Evolutionary conservation across 2,888 invertebrate genomes (phyloP), one percentile per base, ranked within the genome.

Genomic region (Pyrochroa serraticornis): DNA sequence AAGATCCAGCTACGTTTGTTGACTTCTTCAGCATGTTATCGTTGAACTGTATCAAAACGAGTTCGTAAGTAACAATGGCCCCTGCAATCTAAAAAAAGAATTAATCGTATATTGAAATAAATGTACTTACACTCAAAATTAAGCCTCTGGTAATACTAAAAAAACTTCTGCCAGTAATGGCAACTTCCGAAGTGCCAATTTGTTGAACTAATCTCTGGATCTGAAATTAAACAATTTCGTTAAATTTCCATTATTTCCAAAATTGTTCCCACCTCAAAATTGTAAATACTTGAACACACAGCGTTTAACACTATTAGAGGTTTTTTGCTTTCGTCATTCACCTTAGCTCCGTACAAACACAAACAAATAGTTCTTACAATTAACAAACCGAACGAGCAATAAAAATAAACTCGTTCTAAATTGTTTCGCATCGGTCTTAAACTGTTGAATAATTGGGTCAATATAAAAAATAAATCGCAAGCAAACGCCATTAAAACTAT

Each of bases 401-500:
- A 70, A 42, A 73, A 75, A 48, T 75, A 75, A 3, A 71, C 35
- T 34, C 68, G 66, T 56, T 71, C 70, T 5, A 73, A 44, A 32
- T 59, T 51, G 32, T 68, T 65, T n/a, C 60, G 63, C 7, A 65
- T 64, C 62, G 60, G 52, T 31, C 83, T 82, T 74, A 89, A 81
- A 22, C 86, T 87, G 67, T 86, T 81, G 69, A 87, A 90, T 6
- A 90, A 79, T 70, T 89, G 88, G 45, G 88, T 80, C 54, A 90
- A 87, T 64, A 90, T 87, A 70, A 89, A 89, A 74, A 87, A 90
- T 44, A 91, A 80, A 74, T 91, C 89, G 60, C 85, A 87, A 8
- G 84, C 79, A 65, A 88, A 89, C 0, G 89, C 88, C 1, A 90
- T 72, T 0, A 91, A 73, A 0, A 90, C 81, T 47, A 90, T 78